These are phyloP conservation scores for Trachelus iudaicus DNA, from an alignment of 2,888 invertebrate species.

Conservation along the genomic window DNA sequence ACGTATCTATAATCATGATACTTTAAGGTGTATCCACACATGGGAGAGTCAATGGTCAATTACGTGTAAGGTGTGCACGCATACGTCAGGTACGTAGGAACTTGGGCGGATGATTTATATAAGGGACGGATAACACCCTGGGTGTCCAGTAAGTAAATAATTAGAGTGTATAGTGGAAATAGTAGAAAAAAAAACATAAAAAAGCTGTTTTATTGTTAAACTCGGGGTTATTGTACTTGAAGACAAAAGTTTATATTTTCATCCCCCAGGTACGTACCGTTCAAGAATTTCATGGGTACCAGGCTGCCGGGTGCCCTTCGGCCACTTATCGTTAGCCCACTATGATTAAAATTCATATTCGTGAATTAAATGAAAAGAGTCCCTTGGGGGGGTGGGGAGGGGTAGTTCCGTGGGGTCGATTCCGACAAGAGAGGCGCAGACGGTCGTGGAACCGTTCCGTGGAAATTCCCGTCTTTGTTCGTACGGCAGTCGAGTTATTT, in stretches of 20 bases:
- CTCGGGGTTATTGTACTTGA: background rate
- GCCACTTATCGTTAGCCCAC: constrained; percentile 2
- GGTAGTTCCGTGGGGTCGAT: background rate
- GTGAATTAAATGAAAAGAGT: constrained; percentile 19
- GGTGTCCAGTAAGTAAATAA: background rate
- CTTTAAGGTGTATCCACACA: background rate
- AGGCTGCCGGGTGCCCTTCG: background rate
- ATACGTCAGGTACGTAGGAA: background rate
- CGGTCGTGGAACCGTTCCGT: constrained; percentile 6
- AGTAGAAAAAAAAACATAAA: background rate
- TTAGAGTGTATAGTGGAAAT: background rate
- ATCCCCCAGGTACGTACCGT: background rate
- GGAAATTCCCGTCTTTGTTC: constrained; percentile 15
- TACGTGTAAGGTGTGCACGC: background rate
- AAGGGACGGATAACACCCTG: background rate
- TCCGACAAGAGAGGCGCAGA: background rate
- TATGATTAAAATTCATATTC: constrained; percentile 19
- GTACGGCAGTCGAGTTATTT: constrained; percentile 17
- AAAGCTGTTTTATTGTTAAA: background rate
- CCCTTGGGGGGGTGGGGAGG: background rate
- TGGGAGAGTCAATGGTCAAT: background rate
- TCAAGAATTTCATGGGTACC: background rate
- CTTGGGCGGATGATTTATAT: background rate
- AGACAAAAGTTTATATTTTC: background rate
- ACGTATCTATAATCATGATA: constrained; percentile 2